Base-by-base conservation (phyloP, 1,140 invertebrate species). In the Cotesia glomerata region DNA sequence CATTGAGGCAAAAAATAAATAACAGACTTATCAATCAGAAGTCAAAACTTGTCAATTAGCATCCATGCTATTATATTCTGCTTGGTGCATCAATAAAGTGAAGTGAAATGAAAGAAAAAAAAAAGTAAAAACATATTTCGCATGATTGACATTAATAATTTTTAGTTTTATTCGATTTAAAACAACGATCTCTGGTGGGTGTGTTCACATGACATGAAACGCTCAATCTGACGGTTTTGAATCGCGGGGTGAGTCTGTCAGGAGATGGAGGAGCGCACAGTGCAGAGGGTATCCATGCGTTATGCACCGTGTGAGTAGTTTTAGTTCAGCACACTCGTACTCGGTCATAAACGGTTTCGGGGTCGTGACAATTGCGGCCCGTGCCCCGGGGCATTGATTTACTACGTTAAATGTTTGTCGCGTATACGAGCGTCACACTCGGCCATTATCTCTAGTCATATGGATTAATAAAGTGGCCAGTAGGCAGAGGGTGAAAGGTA, bases 391-490 rank as follows among this genome's bases (percentile, higher is more conserved):
- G 71, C 66, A 72, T 72, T 72, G 71, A 72, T 72, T 72, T 72
- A 72, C 71, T 67, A 72, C 71, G 36, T 67, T 72, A 72, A 72
- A 72, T 62, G 71, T 72, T 72, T 72, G 71, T 65, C 66, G 66
- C 54, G 34, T 59, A 59, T 65, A 72, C 64, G 63, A 72, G 52
- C 64, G 39, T 54, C 71, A 72, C 64, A 72, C 71, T 67, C 64
- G 64, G 51, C 56, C 58, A 67, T 72, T 72, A 72, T 72, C 71
- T 72, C 64, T 66, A 64, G 63, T 59, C 36, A 65, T 49, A 69
- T 54, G 54, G 64, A 67, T 58, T 67, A 72, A 72, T 72, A 72
- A 72, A 72, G 56, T 61, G 56, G 64, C 36, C 52, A 26, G 26
- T 26, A 26, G 26, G 26, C 26, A 26, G 26, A 26, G 26, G 26